phyloP scores from a whole-genome alignment of 1,140 invertebrate genomes.

The Drosophila mauritiana region DNA sequence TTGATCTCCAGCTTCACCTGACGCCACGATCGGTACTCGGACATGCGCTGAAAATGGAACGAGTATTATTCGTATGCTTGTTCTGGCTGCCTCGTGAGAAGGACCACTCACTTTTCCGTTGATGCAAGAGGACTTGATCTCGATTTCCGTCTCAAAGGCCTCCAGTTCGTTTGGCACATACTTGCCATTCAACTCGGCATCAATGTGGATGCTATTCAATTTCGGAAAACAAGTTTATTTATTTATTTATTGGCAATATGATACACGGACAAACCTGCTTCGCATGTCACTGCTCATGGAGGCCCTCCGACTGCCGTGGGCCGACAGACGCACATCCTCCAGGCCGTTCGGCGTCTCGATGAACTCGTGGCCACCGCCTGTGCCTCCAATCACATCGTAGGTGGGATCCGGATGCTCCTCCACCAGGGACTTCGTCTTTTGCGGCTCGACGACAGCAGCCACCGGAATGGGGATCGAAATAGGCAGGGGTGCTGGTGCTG shows the following conservation, averaged over 20 bases:
- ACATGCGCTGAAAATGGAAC: conserved; percentile 63
- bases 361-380: conserved; percentile 70
- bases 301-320: conserved; percentile 72
- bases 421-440: conserved; percentile 69
- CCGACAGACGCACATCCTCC: conserved; percentile 68
- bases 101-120: conserved; percentile 72
- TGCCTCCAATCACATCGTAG: conserved; percentile 70
- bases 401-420: conserved; percentile 80
- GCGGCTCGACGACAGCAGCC: conserved; percentile 61
- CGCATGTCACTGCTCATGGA: conserved; percentile 80
- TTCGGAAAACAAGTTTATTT: too few species aligned
- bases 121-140: conserved; percentile 83
- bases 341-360: conserved; percentile 72
- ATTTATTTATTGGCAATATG: background rate
- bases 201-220: conserved; percentile 72
- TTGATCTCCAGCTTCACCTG: conserved; percentile 83
- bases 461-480: conserved; percentile 37
- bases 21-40: conserved; percentile 83
- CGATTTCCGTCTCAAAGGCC: conserved; percentile 82
- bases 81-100: background rate
- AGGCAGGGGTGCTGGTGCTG: background rate
- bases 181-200: conserved; percentile 78
- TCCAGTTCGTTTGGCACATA: conserved; percentile 83
- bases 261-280: conserved; percentile 55
- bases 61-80: background rate